Evolutionary conservation across 2,797 vertebrate species (phyloP).

Genomic region (Centroberyx gerrardi): DNA sequence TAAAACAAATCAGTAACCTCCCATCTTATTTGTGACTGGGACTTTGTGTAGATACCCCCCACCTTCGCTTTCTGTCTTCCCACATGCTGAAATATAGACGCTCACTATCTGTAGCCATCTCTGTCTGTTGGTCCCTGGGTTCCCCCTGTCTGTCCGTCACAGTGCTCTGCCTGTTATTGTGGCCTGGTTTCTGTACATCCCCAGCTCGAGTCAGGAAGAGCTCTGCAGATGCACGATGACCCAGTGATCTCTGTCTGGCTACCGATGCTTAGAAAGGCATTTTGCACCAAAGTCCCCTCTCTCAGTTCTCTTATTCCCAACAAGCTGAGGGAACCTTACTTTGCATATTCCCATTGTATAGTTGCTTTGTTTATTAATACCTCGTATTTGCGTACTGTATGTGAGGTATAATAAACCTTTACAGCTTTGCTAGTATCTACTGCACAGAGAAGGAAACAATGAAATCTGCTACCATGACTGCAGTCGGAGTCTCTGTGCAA

Average conservation of each 20-base stretch:
- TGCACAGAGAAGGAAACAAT: constrained; percentile 41
- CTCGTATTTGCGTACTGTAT: not conserved
- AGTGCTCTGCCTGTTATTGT: constrained; percentile 39
- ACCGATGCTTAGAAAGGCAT: constrained; percentile 61
- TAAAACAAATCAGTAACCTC: constrained; percentile 48
- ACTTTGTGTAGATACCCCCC: not conserved
- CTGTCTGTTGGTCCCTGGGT: not conserved
- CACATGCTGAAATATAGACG: constrained; percentile 44
- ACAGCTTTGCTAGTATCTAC: constrained; percentile 17
- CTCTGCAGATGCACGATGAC: constrained; percentile 81
- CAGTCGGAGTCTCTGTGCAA: constrained; percentile 61
- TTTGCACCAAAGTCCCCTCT: constrained; percentile 29
- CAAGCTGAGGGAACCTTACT: not conserved
- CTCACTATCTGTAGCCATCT: constrained; percentile 43
- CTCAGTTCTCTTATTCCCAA: constrained; percentile 10
- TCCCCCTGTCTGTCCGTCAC: constrained; percentile 37
- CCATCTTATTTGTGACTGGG: constrained; percentile 30
- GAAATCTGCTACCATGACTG: constrained; percentile 55
- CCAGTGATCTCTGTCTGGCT: constrained; percentile 73
- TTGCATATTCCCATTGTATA: not conserved
- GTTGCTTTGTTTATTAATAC: not conserved
- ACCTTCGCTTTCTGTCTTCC: constrained; percentile 45
- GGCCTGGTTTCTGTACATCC: constrained; percentile 30
- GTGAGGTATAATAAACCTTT: constrained; percentile 4
- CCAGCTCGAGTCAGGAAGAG: constrained; percentile 74